Conservation (phyloP, 2,113 vertebrate species). For the Siphamia tubifer region DNA sequence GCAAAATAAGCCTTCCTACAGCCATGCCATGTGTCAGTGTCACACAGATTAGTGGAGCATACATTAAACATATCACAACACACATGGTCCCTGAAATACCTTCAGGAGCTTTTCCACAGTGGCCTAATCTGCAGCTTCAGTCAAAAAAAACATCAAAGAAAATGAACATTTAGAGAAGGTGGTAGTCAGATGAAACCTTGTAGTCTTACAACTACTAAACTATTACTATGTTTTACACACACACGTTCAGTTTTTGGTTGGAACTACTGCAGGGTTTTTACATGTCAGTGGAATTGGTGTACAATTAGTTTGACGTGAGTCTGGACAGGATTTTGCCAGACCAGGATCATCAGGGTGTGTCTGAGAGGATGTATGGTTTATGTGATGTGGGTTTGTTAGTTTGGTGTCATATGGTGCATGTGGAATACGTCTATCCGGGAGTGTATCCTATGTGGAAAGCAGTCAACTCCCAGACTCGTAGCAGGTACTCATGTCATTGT, state of each 20-base stretch:
- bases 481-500: conserved; percentile 55
- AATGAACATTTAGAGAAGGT: conserved; percentile 45
- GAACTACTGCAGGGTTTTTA: not conserved
- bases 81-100: conserved; percentile 40
- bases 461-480: conserved; percentile 2
- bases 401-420: conserved; percentile 2
- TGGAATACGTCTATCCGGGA: not conserved
- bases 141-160: conserved; percentile 60
- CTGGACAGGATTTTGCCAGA: not conserved
- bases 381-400: not conserved
- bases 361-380: not conserved
- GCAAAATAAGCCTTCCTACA: conserved; percentile 20
- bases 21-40: conserved; percentile 33
- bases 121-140: conserved; percentile 22
- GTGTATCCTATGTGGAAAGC: conserved; percentile 15
- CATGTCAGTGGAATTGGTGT: not conserved
- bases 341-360: no score
- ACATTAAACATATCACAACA: conserved; percentile 59
- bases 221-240: conserved; percentile 11
- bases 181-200: no score
- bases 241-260: conserved; percentile 6
- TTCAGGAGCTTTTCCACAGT: conserved; percentile 44
- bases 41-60: conserved; percentile 60
- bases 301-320: not conserved
- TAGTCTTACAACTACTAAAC: conserved; percentile 1